These are phyloP conservation scores for Casuarius casuarius DNA, from an alignment of 2,113 vertebrate genomes.

Conservation along the genomic window DNA sequence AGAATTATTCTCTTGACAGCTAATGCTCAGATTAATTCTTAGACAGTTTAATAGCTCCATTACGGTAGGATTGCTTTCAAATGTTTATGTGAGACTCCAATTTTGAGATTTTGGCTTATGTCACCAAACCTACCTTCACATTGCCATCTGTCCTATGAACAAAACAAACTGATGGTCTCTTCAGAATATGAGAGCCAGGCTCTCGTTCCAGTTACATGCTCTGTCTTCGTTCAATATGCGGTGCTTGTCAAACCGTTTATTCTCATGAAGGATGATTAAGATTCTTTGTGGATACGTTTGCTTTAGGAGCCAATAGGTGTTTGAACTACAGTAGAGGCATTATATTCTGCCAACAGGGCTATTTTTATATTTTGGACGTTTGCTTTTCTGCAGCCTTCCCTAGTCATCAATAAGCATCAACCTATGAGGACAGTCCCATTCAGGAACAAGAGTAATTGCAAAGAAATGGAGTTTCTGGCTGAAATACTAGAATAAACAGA, in stretches of 20 bases:
- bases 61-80: not conserved
- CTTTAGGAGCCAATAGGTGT: too few relatives aligned
- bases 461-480: not conserved
- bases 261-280: too few relatives aligned
- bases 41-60: not conserved
- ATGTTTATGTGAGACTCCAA: not conserved
- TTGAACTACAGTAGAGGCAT: too few relatives aligned
- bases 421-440: not conserved
- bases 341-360: too few relatives aligned
- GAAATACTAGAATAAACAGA: not conserved
- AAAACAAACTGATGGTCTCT: not conserved
- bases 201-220: not conserved
- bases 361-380: too few relatives aligned
- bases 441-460: not conserved
- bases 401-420: too few relatives aligned
- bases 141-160: not conserved
- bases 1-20: not conserved
- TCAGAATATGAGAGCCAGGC: not conserved
- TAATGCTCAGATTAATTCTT: not conserved
- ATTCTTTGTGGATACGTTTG: too few relatives aligned
- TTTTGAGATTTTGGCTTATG: not conserved
- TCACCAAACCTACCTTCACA: not conserved
- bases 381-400: not conserved
- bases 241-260: not conserved
- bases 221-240: not conserved